A percentile compares a stretch with the other conserved stretches of the same genome.
Evolutionary conservation across 2,113 vertebrate genomes (phyloP).

Genomic region (Tringa solitaria): DNA sequence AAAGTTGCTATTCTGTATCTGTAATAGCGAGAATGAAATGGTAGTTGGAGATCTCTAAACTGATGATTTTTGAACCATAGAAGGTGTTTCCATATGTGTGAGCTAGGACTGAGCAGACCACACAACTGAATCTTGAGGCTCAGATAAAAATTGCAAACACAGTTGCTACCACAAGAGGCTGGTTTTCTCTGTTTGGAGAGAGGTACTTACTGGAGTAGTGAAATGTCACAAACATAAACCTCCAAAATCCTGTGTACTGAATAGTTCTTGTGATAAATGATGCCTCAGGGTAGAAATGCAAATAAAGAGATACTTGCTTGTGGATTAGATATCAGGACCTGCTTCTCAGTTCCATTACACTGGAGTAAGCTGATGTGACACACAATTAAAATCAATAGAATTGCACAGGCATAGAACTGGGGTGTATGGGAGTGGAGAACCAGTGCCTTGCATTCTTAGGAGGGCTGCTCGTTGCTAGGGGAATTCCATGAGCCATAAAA

Average conservation of each 20-base stretch:
- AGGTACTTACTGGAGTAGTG: neutral
- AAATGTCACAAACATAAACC: neutral
- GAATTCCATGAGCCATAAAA: neutral
- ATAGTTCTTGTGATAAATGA: neutral
- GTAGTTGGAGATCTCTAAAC: neutral
- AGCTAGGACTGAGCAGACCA: neutral
- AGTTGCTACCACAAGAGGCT: neutral
- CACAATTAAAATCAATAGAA: neutral
- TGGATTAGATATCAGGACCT: neutral
- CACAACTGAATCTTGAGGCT: neutral
- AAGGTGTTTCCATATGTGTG: neutral
- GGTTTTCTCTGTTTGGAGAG: neutral
- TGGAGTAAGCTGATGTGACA: neutral
- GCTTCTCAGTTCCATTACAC: neutral
- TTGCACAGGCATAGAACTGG: neutral
- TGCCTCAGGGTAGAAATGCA: neutral
- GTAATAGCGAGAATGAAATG: neutral
- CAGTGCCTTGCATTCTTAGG: neutral
- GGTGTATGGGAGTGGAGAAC: neutral
- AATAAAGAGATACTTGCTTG: neutral
- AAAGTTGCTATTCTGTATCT: neutral
- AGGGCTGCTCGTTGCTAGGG: neutral
- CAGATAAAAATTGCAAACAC: neutral
- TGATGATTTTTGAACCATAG: neutral
- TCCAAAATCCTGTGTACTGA: neutral